A percentile compares a stretch with the other conserved stretches of the same genome.
Conservation (phyloP, 2,888 invertebrate genomes). For the Tryphoninae sp. region DNA sequence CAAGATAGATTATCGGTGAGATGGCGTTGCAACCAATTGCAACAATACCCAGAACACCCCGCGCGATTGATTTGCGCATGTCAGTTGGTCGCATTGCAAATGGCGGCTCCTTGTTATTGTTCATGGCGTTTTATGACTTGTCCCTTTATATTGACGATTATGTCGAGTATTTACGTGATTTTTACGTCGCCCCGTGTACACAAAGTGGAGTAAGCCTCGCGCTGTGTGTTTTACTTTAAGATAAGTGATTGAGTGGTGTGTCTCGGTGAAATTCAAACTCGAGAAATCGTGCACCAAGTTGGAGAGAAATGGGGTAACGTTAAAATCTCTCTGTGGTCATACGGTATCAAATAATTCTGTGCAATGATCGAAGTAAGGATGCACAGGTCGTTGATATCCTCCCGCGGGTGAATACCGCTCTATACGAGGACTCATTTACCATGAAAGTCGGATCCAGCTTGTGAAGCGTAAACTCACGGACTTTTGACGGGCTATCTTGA, state of each 20-base stretch:
- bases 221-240: constrained; percentile 74
- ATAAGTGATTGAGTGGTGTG: constrained; percentile 74
- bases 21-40: constrained; percentile 77
- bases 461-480: constrained; percentile 65
- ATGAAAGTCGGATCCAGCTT: constrained; percentile 23
- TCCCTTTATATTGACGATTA: constrained; percentile 80
- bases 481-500: constrained; percentile 78
- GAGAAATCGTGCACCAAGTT: constrained; percentile 77
- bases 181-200: constrained; percentile 75
- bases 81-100: constrained; percentile 95
- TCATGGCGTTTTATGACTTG: constrained; percentile 89
- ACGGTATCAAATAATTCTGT: constrained; percentile 75
- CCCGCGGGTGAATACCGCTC: constrained; percentile 2
- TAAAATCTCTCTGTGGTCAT: constrained; percentile 77
- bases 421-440: constrained; percentile 16
- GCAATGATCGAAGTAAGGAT: constrained; percentile 5
- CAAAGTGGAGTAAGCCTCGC: constrained; percentile 75
- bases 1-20: constrained; percentile 75
- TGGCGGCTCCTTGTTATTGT: constrained; percentile 99
- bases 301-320: constrained; percentile 81
- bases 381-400: not conserved
- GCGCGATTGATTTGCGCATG: constrained; percentile 86
- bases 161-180: constrained; percentile 79
- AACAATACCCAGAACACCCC: constrained; percentile 77
- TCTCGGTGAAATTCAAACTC: constrained; percentile 74